These are phyloP conservation scores for Schizotus pectinicornis DNA, from an alignment of 2,888 invertebrate genomes.

Conservation along the genomic window DNA sequence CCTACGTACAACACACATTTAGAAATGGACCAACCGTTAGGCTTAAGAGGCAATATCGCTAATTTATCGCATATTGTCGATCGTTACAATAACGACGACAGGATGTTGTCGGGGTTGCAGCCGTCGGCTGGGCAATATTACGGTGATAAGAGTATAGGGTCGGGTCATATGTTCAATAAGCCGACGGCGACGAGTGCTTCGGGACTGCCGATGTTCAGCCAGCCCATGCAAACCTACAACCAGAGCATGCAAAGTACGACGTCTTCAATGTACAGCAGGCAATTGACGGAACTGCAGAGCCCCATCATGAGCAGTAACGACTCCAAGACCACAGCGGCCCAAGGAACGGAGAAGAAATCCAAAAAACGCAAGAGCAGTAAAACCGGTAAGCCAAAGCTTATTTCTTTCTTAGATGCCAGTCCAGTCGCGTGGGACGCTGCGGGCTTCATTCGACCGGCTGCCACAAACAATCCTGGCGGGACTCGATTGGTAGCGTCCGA, in stretches of 20 bases:
- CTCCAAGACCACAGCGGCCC: conserved; percentile 28
- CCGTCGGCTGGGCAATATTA: conserved; percentile 50
- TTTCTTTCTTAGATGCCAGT: too few relatives aligned
- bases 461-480: too few relatives aligned
- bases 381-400: conserved; percentile 30
- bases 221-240: conserved; percentile 50
- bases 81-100: conserved; percentile 62
- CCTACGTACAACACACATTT: conserved; percentile 44
- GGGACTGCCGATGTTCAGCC: conserved; percentile 53
- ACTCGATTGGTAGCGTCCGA: too few relatives aligned
- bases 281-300: conserved; percentile 48
- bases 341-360: conserved; percentile 46
- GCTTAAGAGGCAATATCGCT: conserved; percentile 60
- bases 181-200: conserved; percentile 47
- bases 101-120: conserved; percentile 62
- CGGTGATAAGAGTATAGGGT: conserved; percentile 50
- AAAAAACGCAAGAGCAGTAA: conserved; percentile 46
- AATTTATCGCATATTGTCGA: conserved; percentile 68
- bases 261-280: conserved; percentile 48
- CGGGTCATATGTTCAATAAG: conserved; percentile 53
- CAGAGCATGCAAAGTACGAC: conserved; percentile 47
- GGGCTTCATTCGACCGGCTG: too few relatives aligned
- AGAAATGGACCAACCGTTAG: conserved; percentile 60
- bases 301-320: conserved; percentile 35
- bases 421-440: too few relatives aligned